Evolutionary conservation across 2,797 vertebrate species (phyloP).

Genomic region (Borostomias antarcticus): DNA sequence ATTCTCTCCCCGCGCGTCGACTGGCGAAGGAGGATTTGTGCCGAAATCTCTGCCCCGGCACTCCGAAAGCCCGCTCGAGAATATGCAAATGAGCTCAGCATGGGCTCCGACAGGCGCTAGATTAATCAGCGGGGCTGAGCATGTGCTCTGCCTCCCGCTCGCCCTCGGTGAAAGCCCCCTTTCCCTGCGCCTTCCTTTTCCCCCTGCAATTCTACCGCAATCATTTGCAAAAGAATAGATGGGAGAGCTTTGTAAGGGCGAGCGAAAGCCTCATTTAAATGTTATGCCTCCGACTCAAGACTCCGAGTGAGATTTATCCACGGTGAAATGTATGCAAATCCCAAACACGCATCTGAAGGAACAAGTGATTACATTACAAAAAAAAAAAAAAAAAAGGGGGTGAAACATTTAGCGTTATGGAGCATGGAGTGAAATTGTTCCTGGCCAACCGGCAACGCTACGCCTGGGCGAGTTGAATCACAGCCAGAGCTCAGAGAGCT

Average conservation of each 20-base stretch:
- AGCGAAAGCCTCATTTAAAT: conserved; percentile 79
- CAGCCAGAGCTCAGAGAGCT: conserved; percentile 46
- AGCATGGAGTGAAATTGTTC: conserved; percentile 49
- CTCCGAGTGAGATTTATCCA: conserved; percentile 77
- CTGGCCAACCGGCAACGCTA: conserved; percentile 41
- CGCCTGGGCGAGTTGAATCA: conserved; percentile 20
- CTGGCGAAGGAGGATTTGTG: conserved; percentile 64
- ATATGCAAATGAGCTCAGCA: conserved; percentile 79
- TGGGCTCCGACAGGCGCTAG: conserved; percentile 68
- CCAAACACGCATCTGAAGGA: conserved; percentile 71
- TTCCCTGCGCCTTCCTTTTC: conserved; percentile 31
- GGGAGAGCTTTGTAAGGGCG: conserved; percentile 65
- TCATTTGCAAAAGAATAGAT: conserved; percentile 76
- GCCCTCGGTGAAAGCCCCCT: conserved; percentile 6
- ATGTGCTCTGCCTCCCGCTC: conserved; percentile 41
- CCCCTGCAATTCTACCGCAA: conserved; percentile 43
- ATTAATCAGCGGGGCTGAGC: conserved; percentile 74
- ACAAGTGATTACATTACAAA: conserved; percentile 77
- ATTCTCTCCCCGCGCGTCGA: conserved; percentile 57
- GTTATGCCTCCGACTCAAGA: conserved; percentile 75
- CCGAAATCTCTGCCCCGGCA: conserved; percentile 60
- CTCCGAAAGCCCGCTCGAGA: conserved; percentile 67
- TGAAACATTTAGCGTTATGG: conserved; percentile 61
- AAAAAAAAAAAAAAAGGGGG: conserved; percentile 23
- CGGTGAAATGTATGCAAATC: conserved; percentile 81